Percentiles rank a stretch among this genome's conserved stretches.
Evolutionary conservation across 2,113 vertebrate species (phyloP).

Genomic region (Channa maculata): DNA sequence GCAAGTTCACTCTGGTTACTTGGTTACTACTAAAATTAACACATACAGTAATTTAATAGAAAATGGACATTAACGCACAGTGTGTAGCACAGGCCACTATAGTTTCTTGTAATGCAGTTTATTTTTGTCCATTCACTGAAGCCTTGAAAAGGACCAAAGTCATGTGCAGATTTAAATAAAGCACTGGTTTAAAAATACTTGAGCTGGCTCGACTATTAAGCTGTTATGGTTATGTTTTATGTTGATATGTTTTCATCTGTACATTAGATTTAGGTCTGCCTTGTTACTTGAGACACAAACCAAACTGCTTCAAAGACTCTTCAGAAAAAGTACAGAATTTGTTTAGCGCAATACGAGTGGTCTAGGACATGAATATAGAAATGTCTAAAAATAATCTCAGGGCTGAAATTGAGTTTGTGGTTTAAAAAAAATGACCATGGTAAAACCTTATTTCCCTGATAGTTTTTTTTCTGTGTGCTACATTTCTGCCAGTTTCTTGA

Average conservation of each 20-base stretch:
- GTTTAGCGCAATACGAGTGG: conserved; percentile 22
- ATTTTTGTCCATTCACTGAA: no score
- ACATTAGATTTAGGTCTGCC: conserved; percentile 2
- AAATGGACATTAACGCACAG: neutral
- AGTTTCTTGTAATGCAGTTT: no score
- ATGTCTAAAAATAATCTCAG: conserved; percentile 21
- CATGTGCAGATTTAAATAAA: no score
- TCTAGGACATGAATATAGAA: conserved; percentile 7
- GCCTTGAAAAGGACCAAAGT: no score
- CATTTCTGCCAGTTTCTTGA: conserved; percentile 12
- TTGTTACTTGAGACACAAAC: neutral
- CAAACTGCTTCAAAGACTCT: conserved; percentile 13
- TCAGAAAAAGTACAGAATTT: neutral
- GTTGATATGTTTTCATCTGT: neutral
- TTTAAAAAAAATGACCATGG: neutral
- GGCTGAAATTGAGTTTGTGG: conserved; percentile 8
- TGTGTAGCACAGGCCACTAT: neutral
- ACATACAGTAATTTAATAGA: neutral
- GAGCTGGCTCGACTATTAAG: no score
- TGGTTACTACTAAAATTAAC: neutral
- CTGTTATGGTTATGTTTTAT: neutral
- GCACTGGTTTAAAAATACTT: no score
- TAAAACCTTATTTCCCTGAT: neutral
- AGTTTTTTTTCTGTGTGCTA: conserved; percentile 1
- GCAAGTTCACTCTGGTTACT: neutral